A percentile compares a stretch with the other conserved stretches of the same genome.
Evolutionary conservation across 2,113 vertebrate genomes (phyloP).

Genomic region (Phyllopteryx taeniolatus): DNA sequence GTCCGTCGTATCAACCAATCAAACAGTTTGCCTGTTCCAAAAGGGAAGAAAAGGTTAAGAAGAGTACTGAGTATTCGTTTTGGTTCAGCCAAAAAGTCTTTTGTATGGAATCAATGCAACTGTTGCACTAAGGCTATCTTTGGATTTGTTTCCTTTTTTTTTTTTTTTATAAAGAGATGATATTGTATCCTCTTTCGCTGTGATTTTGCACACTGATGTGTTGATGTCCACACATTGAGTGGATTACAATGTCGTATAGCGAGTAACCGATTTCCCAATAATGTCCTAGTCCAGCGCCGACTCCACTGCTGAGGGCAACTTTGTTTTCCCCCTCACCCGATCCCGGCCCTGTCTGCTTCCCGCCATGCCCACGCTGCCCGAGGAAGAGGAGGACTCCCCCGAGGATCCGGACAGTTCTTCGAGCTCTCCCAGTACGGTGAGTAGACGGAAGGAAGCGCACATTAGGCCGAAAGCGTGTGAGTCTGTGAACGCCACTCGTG

Average conservation of each 20-base stretch:
- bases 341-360: constrained; percentile 61
- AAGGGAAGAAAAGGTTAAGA: background rate
- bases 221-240: background rate
- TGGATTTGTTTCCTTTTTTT: constrained; percentile 21
- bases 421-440: constrained; percentile 77
- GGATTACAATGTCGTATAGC: background rate
- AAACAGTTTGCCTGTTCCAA: too few species aligned
- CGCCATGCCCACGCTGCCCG: constrained; percentile 88
- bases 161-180: constrained; percentile 1
- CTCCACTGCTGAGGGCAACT: constrained; percentile 18
- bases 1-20: background rate
- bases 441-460: constrained; percentile 21
- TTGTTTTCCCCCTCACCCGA: constrained; percentile 59
- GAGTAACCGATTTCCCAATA: too few species aligned
- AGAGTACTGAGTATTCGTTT: background rate
- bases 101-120: constrained; percentile 2
- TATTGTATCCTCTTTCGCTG: constrained; percentile 23
- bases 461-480: constrained; percentile 25
- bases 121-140: constrained; percentile 22
- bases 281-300: background rate
- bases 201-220: background rate
- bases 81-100: background rate
- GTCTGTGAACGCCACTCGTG: background rate
- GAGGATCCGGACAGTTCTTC: constrained; percentile 76
- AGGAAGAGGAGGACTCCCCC: constrained; percentile 85